phyloP scores from a whole-genome alignment of 2,888 invertebrate species.

The Mesorhabditis sp. region DNA sequence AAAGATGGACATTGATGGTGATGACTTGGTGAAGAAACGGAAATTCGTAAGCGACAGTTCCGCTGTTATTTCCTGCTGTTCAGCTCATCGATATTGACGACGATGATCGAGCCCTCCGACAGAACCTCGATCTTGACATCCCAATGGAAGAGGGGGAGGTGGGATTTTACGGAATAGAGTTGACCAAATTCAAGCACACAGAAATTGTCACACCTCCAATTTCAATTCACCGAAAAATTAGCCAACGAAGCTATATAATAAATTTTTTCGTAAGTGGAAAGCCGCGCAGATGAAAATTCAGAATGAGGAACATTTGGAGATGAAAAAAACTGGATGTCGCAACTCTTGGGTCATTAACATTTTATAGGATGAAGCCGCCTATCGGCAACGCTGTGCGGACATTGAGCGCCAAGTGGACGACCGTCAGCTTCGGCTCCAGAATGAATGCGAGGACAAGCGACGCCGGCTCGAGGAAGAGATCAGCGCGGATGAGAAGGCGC shows the following conservation, averaged over 20 bases:
- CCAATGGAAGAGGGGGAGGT: not conserved
- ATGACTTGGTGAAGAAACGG: not conserved
- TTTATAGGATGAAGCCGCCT: not conserved
- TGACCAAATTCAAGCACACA: too few species aligned
- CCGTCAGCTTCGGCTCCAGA: slow-evolving; percentile 5
- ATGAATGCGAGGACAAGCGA: slow-evolving; percentile 5
- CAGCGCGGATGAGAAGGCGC: not conserved
- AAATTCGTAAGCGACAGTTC: not conserved
- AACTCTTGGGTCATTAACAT: not conserved
- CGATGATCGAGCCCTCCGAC: not conserved
- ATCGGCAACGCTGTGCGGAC: not conserved
- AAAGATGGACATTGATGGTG: not conserved
- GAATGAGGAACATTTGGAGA: too few species aligned
- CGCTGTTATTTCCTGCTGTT: not conserved
- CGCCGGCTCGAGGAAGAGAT: slow-evolving; percentile 10
- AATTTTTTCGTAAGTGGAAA: too few species aligned
- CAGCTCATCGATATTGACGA: not conserved
- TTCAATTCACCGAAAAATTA: too few species aligned
- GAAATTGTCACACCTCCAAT: too few species aligned
- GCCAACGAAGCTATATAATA: too few species aligned
- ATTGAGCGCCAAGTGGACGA: not conserved
- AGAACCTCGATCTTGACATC: not conserved
- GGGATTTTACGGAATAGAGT: too few species aligned
- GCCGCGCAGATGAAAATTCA: too few species aligned
- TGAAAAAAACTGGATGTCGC: not conserved